Evolutionary conservation across 2,888 invertebrate species (phyloP), one percentile per base, ranked within the genome.

Genomic region (Liodrosophila aerea): DNA sequence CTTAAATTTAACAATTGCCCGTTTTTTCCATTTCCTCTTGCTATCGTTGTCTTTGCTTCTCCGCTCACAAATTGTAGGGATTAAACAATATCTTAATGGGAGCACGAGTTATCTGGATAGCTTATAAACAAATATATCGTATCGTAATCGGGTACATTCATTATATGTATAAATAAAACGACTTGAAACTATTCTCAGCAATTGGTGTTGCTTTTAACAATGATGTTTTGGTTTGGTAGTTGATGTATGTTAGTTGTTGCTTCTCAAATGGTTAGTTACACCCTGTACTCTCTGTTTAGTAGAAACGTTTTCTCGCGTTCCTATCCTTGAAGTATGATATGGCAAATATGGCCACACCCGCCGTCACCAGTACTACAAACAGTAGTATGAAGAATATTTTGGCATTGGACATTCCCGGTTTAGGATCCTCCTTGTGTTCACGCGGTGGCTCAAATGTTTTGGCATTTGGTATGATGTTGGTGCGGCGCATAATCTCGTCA

Each of bases 251-350:
- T n/a, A 9, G 7, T 27, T 52, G 33, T 5, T 22, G 22, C 22
- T 5, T 2, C 5, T 22, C 22, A 22, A 5, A 4, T 22, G 22
- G n/a, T n/a, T n/a, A n/a, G n/a, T n/a, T n/a, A n/a, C n/a, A n/a
- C n/a, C n/a, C n/a, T n/a, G n/a, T n/a, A n/a, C n/a, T n/a, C n/a
- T n/a, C 22, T 12, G 11, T 37, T 81, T 52, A 90, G 63, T 90
- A 90, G 94, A 90, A 95, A 82, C 98, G 93, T 91, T 98, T 98
- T 82, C 97, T 92, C 60, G 94, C 94, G 72, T 95, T 94, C 87
- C 97, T 96, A 88, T 98, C 98, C 89, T 97, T 97, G 89, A 98
- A 98, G 89, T 96, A 95, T 92, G 98, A 95, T 64, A 98, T 95
- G 22, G 95, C 97, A 51, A 98, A 93, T 2, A 98, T 95, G 0